Conservation (phyloP, 1,140 invertebrate species). For the Zelostemma sp. region DNA sequence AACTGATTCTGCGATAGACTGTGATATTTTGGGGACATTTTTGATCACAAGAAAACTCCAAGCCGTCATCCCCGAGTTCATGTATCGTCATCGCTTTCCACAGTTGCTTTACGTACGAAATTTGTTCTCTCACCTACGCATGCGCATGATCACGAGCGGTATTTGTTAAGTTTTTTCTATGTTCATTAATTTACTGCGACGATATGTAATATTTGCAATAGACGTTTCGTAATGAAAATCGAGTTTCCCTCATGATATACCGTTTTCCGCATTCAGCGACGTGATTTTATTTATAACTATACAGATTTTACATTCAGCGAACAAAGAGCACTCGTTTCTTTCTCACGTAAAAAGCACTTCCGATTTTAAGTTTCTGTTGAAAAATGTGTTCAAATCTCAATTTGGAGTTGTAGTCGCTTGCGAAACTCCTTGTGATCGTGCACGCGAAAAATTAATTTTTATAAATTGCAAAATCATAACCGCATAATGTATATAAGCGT, state of each 20-base stretch:
- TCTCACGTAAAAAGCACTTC: too few relatives aligned
- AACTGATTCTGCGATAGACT: slow-evolving; percentile 26
- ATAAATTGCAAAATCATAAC: slow-evolving; percentile 57
- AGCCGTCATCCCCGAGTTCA: neutral
- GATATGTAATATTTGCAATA: neutral
- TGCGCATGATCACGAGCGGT: slow-evolving; percentile 2
- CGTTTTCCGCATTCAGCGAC: too few relatives aligned
- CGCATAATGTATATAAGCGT: slow-evolving; percentile 63
- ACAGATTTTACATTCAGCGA: too few relatives aligned
- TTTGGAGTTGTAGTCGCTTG: too few relatives aligned
- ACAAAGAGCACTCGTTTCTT: too few relatives aligned
- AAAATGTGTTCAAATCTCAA: too few relatives aligned
- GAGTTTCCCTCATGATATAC: too few relatives aligned
- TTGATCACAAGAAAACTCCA: neutral
- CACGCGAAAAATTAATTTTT: neutral
- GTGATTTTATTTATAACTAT: too few relatives aligned
- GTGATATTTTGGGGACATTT: neutral
- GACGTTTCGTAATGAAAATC: too few relatives aligned
- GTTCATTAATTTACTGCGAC: neutral
- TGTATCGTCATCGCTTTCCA: slow-evolving; percentile 5
- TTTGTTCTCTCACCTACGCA: slow-evolving; percentile 8
- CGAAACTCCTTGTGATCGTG: slow-evolving; percentile 22
- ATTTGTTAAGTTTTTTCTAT: slow-evolving; percentile 22
- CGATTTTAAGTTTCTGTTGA: too few relatives aligned
- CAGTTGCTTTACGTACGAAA: neutral